Evolutionary conservation across 2,797 vertebrate species (phyloP).

Genomic region (Sebastes matsubarae): DNA sequence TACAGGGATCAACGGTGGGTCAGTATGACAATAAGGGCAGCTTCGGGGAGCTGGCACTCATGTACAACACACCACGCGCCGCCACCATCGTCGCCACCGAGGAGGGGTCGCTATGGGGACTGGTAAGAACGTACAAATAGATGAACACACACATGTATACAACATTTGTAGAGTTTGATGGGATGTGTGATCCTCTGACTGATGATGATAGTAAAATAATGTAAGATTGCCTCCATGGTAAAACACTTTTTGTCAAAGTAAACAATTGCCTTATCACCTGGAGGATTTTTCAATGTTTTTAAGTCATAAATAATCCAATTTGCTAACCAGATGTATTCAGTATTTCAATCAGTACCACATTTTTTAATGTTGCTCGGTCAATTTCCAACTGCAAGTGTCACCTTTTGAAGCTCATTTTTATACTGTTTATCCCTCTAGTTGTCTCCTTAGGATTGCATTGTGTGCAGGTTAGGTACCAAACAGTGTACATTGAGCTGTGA

Average conservation of each 20-base stretch:
- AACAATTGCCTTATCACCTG: neutral
- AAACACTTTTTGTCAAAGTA: neutral
- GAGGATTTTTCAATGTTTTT: neutral
- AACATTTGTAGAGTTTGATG: neutral
- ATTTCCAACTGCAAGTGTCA: neutral
- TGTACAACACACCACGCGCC: constrained; percentile 98
- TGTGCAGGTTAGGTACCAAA: neutral
- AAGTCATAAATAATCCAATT: neutral
- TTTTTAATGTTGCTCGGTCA: neutral
- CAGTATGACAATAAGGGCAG: constrained; percentile 95
- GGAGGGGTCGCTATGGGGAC: constrained; percentile 93
- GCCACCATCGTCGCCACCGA: constrained; percentile 94
- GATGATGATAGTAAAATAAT: neutral
- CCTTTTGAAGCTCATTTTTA: neutral
- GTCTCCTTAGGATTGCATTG: neutral
- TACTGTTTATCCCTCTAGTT: neutral
- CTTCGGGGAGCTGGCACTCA: constrained; percentile 96
- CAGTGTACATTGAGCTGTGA: neutral
- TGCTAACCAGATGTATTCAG: neutral
- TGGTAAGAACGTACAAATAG: constrained; percentile 84
- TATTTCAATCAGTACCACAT: neutral
- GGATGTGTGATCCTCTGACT: neutral
- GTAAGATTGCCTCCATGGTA: neutral
- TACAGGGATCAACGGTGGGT: constrained; percentile 89
- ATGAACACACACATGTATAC: neutral